Conservation (phyloP, 2,888 invertebrate species). For the Parelbella ahira region DNA sequence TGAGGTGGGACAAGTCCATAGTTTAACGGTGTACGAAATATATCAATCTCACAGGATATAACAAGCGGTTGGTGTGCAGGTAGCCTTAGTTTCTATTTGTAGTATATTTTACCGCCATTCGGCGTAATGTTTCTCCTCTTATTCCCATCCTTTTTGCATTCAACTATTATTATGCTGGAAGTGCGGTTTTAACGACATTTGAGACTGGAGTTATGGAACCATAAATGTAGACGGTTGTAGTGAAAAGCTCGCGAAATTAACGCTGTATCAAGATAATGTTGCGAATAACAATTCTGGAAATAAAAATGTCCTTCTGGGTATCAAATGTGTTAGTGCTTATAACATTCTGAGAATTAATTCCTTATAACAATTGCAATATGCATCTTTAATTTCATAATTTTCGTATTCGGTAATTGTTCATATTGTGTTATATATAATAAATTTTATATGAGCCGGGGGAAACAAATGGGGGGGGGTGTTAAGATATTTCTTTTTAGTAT, state of each 20-base stretch:
- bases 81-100: slow-evolving; percentile 2
- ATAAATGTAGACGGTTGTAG: slow-evolving; percentile 18
- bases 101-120: slow-evolving; percentile 12
- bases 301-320: slow-evolving; percentile 5
- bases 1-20: too few relatives aligned
- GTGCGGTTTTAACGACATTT: slow-evolving; percentile 20
- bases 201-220: slow-evolving; percentile 18
- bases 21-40: too few relatives aligned
- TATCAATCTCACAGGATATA: too few relatives aligned
- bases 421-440: too few relatives aligned
- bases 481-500: too few relatives aligned
- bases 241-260: slow-evolving; percentile 17
- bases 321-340: neutral
- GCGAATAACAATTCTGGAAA: slow-evolving; percentile 18
- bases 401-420: too few relatives aligned
- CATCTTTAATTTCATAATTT: too few relatives aligned
- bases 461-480: too few relatives aligned
- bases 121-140: slow-evolving; percentile 15
- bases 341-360: neutral
- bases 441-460: too few relatives aligned
- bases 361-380: neutral
- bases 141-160: slow-evolving; percentile 22
- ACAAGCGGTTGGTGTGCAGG: too few relatives aligned
- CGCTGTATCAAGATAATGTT: slow-evolving; percentile 17
- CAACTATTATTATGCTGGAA: slow-evolving; percentile 21